A percentile compares a stretch with the other conserved stretches of the same genome.
These are phyloP conservation scores for Dasyurus viverrinus DNA, from an alignment of 2,113 vertebrate species.

Conservation along the genomic window DNA sequence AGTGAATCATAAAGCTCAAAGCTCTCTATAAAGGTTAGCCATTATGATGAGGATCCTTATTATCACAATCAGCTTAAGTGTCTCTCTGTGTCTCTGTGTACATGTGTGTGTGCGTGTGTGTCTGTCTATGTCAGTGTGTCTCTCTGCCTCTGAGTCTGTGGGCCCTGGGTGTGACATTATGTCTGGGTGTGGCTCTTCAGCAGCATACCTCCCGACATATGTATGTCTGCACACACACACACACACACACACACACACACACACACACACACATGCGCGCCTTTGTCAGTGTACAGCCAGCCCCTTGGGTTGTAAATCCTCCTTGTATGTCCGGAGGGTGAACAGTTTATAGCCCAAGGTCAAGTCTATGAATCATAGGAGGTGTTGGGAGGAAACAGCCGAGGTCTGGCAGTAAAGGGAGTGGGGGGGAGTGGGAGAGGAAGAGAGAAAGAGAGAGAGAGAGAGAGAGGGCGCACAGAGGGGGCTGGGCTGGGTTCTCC, in stretches of 20 bases:
- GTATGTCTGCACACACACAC: neutral
- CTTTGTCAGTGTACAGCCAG: conserved; percentile 72
- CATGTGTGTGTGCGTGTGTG: neutral
- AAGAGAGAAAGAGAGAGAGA: neutral
- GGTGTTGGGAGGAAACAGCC: conserved; percentile 85
- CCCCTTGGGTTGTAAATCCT: conserved; percentile 86
- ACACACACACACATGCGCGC: conserved; percentile 23
- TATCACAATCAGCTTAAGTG: neutral
- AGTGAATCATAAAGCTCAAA: neutral
- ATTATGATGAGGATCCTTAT: neutral
- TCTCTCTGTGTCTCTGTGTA: neutral
- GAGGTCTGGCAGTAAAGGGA: conserved; percentile 34
- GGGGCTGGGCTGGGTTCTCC: neutral
- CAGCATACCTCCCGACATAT: neutral
- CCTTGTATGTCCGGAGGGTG: conserved; percentile 79
- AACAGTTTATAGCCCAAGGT: conserved; percentile 87
- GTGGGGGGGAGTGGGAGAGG: neutral
- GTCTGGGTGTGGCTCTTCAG: neutral
- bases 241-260: neutral
- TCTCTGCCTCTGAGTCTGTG: neutral
- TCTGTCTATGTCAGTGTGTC: neutral
- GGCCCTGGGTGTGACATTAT: conserved; percentile 5
- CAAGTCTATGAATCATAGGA: conserved; percentile 89
- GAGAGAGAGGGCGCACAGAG: neutral
- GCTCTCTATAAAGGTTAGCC: neutral